Conservation (phyloP, 1,140 invertebrate species). For the Cylas formicarius region DNA sequence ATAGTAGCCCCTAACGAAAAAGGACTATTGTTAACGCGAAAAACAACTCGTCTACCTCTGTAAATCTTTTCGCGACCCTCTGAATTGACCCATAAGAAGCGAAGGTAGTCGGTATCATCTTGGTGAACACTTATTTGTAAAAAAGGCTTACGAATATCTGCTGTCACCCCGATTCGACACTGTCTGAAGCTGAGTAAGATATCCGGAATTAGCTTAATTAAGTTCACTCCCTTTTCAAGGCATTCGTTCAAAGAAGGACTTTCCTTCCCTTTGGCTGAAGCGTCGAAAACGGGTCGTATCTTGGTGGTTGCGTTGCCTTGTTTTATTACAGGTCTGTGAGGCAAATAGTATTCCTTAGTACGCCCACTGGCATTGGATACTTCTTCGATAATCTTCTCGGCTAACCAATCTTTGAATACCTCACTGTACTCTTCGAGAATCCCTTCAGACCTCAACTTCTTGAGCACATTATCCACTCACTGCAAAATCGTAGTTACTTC, state of each 20-base stretch:
- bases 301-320: conserved; percentile 13
- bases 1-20: conserved; percentile 26
- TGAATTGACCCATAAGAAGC: conserved; percentile 10
- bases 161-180: conserved; percentile 34
- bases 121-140: conserved; percentile 34
- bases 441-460: too few species aligned
- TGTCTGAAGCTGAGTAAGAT: conserved; percentile 39
- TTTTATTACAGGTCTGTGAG: conserved; percentile 22
- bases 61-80: conserved; percentile 20
- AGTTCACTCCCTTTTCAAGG: conserved; percentile 31
- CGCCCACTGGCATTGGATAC: conserved; percentile 4
- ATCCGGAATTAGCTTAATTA: conserved; percentile 39
- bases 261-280: conserved; percentile 26
- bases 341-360: conserved; percentile 17
- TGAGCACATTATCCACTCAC: too few species aligned
- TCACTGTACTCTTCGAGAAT: conserved; percentile 3
- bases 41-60: conserved; percentile 24
- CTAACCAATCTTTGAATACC: conserved; percentile 9
- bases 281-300: conserved; percentile 23
- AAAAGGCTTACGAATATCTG: conserved; percentile 43
- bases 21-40: conserved; percentile 33
- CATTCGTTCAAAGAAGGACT: conserved; percentile 28
- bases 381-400: conserved; percentile 12
- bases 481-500: too few species aligned
- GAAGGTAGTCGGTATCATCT: conserved; percentile 7